A percentile compares a stretch with the other conserved stretches of the same genome.
These are phyloP conservation scores for Phalacrocorax aristotelis DNA, from an alignment of 2,113 vertebrate species.

Conservation along the genomic window DNA sequence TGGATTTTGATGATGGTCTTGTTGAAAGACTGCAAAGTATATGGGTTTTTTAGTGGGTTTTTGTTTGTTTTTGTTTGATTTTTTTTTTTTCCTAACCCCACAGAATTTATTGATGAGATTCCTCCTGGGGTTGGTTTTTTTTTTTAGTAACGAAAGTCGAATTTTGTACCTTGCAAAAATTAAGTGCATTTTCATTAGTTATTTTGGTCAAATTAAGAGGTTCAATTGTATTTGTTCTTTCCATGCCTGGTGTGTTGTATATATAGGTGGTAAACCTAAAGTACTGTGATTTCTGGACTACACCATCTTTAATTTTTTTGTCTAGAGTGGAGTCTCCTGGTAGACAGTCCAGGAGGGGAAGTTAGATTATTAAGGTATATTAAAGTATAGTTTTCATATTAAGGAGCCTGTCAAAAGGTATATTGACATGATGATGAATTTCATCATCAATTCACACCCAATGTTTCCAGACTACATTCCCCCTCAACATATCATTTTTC, in stretches of 20 bases:
- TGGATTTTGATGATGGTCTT: not conserved
- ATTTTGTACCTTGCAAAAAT: not conserved
- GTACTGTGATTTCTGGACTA: not conserved
- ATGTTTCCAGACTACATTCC: too few relatives aligned
- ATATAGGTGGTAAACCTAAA: not conserved
- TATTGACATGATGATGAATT: not conserved
- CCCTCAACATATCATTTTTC: too few relatives aligned
- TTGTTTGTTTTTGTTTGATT: too few relatives aligned
- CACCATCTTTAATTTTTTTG: not conserved
- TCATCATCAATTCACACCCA: too few relatives aligned
- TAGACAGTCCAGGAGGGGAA: not conserved
- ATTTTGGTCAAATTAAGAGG: not conserved
- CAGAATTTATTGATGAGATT: not conserved
- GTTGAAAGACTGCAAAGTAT: not conserved
- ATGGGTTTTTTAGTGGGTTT: too few relatives aligned
- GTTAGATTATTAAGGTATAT: not conserved
- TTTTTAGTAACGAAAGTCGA: not conserved
- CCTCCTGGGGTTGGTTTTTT: not conserved
- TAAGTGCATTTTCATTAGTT: not conserved
- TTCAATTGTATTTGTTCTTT: not conserved
- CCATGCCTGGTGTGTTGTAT: not conserved
- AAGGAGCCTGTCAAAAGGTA: not conserved
- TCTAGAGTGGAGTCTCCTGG: not conserved
- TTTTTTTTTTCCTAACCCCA: too few relatives aligned
- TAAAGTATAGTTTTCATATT: not conserved